These are phyloP conservation scores for Otolemur garnettii DNA, from an alignment of 2,113 vertebrate genomes.

Conservation along the genomic window DNA sequence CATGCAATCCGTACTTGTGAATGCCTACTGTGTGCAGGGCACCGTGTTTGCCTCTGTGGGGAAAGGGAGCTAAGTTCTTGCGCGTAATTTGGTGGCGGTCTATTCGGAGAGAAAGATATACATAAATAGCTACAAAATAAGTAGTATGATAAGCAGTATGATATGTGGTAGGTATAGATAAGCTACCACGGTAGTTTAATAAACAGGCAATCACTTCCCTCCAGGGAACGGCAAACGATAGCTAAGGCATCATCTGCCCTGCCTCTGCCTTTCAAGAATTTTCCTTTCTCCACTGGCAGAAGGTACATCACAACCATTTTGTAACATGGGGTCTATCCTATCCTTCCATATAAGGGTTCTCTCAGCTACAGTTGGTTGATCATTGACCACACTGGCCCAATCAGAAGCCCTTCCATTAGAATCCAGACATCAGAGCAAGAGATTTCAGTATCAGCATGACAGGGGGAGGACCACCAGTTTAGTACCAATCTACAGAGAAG, in stretches of 20 bases:
- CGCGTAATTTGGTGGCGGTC: background rate
- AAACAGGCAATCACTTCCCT: background rate
- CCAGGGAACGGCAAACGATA: background rate
- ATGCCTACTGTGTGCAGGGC: background rate
- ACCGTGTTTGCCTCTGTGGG: background rate
- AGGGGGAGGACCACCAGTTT: background rate
- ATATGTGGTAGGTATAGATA: background rate
- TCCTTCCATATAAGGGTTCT: background rate
- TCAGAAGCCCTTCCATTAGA: background rate
- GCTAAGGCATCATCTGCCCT: background rate
- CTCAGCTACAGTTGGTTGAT: background rate
- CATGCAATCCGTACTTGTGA: background rate
- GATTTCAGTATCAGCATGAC: background rate
- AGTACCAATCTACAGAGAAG: background rate
- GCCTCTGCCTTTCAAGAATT: background rate
- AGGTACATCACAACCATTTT: background rate
- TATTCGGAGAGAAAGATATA: background rate
- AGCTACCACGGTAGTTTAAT: background rate
- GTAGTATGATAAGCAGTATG: background rate
- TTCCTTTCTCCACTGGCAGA: background rate
- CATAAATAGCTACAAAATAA: background rate
- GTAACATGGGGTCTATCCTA: background rate
- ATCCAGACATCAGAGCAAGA: background rate
- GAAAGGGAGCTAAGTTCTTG: constrained; percentile 4
- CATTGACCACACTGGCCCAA: background rate